phyloP scores from a whole-genome alignment of 2,113 vertebrate genomes.

The Progne subis region DNA sequence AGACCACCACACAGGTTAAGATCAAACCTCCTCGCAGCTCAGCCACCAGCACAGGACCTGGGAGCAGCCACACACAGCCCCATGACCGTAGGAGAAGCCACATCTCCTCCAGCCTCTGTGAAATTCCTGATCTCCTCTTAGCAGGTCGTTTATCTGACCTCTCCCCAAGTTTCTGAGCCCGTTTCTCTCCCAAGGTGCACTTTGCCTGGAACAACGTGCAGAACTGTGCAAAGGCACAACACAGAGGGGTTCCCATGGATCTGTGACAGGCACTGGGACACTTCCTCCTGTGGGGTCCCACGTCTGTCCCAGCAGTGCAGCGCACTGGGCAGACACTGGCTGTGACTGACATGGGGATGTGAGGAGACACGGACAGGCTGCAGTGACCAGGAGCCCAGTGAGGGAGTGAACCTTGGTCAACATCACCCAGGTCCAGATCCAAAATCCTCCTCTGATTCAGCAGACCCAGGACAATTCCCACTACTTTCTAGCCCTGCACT shows the following conservation, averaged over 20 bases:
- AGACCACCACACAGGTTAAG: not conserved
- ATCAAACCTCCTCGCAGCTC: not conserved
- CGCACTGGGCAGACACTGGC: not conserved
- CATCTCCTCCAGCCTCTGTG: not conserved
- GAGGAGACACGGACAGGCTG: not conserved
- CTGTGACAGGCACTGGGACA: not conserved
- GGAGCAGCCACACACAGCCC: no score
- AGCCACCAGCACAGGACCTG: no score
- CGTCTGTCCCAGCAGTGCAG: not conserved
- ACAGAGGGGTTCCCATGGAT: not conserved
- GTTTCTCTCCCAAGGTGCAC: not conserved
- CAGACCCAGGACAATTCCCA: not conserved
- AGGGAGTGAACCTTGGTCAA: not conserved
- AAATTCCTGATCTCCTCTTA: not conserved
- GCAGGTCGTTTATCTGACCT: not conserved
- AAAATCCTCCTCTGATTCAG: not conserved
- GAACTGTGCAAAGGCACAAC: not conserved
- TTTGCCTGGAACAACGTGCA: not conserved
- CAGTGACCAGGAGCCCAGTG: not conserved
- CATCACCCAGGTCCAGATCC: not conserved
- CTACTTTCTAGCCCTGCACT: no score
- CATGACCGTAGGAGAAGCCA: rapidly evolving
- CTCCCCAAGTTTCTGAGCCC: not conserved
- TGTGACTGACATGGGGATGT: no score
- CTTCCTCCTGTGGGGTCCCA: not conserved